Conservation (phyloP, 2,888 invertebrate species). For the Thalpophila matura region DNA sequence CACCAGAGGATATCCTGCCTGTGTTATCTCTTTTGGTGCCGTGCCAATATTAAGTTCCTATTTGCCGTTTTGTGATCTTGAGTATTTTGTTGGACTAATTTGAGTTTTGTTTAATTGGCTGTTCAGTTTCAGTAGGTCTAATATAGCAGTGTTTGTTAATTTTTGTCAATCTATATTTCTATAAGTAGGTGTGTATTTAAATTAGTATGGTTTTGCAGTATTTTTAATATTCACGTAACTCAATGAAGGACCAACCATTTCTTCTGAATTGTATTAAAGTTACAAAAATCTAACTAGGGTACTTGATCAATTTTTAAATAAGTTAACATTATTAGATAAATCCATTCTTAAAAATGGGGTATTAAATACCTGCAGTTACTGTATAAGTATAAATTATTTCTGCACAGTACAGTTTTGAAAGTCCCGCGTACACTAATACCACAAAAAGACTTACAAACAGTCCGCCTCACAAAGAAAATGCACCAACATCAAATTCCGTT, state of each 20-base stretch:
- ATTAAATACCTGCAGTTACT: too few species aligned
- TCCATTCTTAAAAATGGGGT: too few species aligned
- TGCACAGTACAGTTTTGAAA: background rate
- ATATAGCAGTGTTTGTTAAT: background rate
- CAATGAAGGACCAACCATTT: too few species aligned
- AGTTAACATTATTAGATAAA: too few species aligned
- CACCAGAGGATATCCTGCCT: slow-evolving; percentile 26
- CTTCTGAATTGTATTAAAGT: too few species aligned
- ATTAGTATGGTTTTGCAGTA: too few species aligned
- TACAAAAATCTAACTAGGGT: too few species aligned
- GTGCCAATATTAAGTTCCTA: slow-evolving; percentile 17
- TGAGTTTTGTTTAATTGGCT: background rate
- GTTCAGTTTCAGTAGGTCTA: background rate
- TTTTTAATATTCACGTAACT: too few species aligned
- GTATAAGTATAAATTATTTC: too few species aligned
- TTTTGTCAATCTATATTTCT: too few species aligned
- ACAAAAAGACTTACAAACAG: background rate
- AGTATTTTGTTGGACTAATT: background rate
- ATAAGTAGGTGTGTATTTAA: too few species aligned
- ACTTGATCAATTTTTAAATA: too few species aligned
- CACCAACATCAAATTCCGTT: slow-evolving; percentile 22
- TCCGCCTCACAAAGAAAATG: slow-evolving; percentile 19
- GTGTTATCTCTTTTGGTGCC: slow-evolving; percentile 20
- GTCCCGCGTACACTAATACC: background rate
- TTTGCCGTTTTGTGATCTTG: slow-evolving; percentile 1